A percentile compares a stretch with the other conserved stretches of the same genome.
Evolutionary conservation across 1,140 invertebrate species (phyloP).

Genomic region (Nasonia giraulti): DNA sequence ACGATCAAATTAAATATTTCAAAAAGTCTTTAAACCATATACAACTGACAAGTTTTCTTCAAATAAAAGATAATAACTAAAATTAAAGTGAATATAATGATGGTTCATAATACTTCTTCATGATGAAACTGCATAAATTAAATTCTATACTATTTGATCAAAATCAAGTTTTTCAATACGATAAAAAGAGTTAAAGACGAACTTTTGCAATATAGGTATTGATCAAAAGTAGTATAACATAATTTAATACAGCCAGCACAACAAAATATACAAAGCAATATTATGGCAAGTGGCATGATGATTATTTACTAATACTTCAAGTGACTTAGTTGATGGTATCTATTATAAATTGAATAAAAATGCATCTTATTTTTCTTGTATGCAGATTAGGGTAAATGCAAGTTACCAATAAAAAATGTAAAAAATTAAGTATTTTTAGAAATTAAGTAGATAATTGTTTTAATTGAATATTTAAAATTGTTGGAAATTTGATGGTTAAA

Average conservation of each 20-base stretch:
- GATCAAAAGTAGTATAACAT: not conserved
- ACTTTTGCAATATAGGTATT: not conserved
- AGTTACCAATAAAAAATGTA: not conserved
- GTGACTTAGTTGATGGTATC: not conserved
- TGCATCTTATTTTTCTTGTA: too few species aligned
- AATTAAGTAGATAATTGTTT: not conserved
- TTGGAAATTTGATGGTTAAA: too few species aligned
- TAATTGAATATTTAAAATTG: not conserved
- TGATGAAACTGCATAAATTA: not conserved
- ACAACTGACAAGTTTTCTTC: not conserved
- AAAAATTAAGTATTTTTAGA: not conserved
- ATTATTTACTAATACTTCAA: not conserved
- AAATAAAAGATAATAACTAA: not conserved
- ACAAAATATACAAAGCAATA: not conserved
- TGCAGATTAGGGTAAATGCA: not conserved
- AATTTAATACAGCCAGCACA: not conserved
- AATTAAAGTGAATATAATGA: not conserved
- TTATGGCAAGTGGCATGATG: not conserved
- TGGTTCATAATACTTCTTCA: not conserved
- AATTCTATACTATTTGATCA: not conserved
- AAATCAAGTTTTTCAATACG: too few species aligned
- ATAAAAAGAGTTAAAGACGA: not conserved
- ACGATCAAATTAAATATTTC: conserved; percentile 25
- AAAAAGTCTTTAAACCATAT: not conserved
- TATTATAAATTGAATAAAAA: not conserved